A percentile compares a stretch with the other conserved stretches of the same genome.
phyloP scores from a whole-genome alignment of 2,797 vertebrate genomes.

The Rhinella marina region DNA sequence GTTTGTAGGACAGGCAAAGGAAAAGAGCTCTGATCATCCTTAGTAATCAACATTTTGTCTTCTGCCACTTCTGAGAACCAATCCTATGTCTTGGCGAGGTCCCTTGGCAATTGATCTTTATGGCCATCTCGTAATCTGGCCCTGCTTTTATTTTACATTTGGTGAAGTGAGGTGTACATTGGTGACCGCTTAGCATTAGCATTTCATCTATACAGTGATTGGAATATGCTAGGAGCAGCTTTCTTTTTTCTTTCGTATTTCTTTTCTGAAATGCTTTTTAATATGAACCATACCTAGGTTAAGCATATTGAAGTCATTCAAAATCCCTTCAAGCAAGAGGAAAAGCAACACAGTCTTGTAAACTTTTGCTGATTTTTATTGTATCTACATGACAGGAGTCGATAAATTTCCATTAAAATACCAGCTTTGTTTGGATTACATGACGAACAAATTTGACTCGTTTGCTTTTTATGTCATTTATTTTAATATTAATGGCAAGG shows the following conservation, averaged over 20 bases:
- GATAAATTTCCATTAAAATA: constrained; percentile 54
- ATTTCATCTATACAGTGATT: background rate
- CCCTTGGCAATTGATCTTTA: background rate
- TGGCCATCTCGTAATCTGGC: background rate
- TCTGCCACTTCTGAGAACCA: background rate
- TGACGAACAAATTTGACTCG: constrained; percentile 27
- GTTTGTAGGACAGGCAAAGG: background rate
- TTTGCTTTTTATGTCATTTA: constrained; percentile 27
- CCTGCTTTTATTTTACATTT: background rate
- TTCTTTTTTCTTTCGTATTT: background rate
- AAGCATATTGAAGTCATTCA: constrained; percentile 55
- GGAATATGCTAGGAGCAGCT: background rate
- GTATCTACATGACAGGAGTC: constrained; percentile 46
- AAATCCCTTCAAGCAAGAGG: constrained; percentile 46
- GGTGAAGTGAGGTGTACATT: background rate
- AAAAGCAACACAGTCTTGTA: constrained; percentile 45
- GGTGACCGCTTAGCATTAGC: background rate
- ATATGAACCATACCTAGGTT: constrained; percentile 48
- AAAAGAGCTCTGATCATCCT: background rate
- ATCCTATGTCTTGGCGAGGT: background rate
- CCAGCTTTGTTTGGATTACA: constrained; percentile 39
- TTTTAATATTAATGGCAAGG: constrained; percentile 31
- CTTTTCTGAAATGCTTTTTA: constrained; percentile 40
- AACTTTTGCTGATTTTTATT: constrained; percentile 55
- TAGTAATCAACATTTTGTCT: background rate